Evolutionary conservation across 2,797 vertebrate species (phyloP).

Genomic region (Crax fasciolata): DNA sequence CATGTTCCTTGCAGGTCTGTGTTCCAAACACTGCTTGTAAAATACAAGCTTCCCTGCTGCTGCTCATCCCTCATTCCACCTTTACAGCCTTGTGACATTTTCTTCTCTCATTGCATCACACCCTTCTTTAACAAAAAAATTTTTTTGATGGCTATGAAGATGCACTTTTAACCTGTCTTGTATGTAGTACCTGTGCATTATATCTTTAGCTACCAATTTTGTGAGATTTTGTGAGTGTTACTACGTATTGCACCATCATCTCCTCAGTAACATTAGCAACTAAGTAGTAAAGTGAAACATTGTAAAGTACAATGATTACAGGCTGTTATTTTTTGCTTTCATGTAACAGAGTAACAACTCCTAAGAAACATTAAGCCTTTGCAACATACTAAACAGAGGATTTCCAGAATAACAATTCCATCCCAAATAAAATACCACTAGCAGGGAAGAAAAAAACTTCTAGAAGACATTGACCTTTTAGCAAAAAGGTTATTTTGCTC

Average conservation of each 20-base stretch:
- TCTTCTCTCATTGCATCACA: not conserved
- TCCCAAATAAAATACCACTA: not conserved
- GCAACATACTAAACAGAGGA: not conserved
- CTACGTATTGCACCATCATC: not conserved
- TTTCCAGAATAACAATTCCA: not conserved
- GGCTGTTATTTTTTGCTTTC: not conserved
- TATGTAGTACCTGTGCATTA: not conserved
- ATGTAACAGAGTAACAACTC: not conserved
- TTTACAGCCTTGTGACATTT: not conserved
- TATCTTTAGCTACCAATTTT: not conserved
- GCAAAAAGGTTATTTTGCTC: not conserved
- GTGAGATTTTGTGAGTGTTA: not conserved
- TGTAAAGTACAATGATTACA: not conserved
- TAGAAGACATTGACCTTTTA: rapidly evolving
- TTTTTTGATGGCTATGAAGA: not conserved
- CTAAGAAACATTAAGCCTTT: not conserved
- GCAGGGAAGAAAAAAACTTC: rapidly evolving
- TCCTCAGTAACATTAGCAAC: not conserved
- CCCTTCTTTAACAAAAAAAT: not conserved
- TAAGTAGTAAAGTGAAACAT: not conserved
- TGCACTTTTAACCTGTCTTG: not conserved
- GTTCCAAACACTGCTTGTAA: not conserved
- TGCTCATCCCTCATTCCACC: not conserved
- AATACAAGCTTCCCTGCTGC: not conserved
- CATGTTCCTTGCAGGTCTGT: not conserved